Conservation (phyloP, 2,113 vertebrate species). For the Pongo pygmaeus region DNA sequence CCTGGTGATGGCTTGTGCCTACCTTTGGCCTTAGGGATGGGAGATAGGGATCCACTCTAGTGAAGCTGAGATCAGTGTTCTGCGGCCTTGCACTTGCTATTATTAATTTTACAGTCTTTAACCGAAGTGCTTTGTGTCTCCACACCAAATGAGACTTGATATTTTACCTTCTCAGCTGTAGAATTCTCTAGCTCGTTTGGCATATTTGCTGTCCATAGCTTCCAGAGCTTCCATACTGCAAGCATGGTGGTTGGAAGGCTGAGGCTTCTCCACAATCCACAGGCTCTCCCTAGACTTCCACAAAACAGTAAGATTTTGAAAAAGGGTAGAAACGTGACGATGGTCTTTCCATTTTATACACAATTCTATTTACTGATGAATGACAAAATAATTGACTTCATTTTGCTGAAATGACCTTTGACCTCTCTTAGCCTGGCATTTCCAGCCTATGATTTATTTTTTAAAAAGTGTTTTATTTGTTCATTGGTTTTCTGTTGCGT, state of each 20-base stretch:
- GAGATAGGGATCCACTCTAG: rapidly evolving
- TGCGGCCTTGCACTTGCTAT: background rate
- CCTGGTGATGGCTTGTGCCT: background rate
- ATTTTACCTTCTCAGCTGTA: background rate
- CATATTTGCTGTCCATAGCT: background rate
- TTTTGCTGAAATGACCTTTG: conserved; percentile 54
- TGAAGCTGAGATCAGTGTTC: background rate
- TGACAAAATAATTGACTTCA: background rate
- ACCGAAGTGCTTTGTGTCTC: background rate
- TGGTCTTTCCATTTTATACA: background rate
- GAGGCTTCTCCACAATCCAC: background rate
- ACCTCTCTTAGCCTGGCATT: conserved; percentile 13
- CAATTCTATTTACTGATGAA: conserved; percentile 10
- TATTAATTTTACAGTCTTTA: background rate
- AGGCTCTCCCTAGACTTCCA: background rate
- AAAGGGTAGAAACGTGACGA: background rate
- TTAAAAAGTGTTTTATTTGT: background rate
- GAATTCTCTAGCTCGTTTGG: background rate
- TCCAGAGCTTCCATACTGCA: background rate
- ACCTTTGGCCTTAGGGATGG: background rate
- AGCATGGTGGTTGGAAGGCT: rapidly evolving
- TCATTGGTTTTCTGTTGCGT: conserved; percentile 18
- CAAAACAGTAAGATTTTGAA: background rate
- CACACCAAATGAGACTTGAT: background rate
- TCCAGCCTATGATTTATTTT: background rate